A percentile compares a stretch with the other conserved stretches of the same genome.
Evolutionary conservation across 2,888 invertebrate genomes (phyloP).

Genomic region (Adineta ricciae): DNA sequence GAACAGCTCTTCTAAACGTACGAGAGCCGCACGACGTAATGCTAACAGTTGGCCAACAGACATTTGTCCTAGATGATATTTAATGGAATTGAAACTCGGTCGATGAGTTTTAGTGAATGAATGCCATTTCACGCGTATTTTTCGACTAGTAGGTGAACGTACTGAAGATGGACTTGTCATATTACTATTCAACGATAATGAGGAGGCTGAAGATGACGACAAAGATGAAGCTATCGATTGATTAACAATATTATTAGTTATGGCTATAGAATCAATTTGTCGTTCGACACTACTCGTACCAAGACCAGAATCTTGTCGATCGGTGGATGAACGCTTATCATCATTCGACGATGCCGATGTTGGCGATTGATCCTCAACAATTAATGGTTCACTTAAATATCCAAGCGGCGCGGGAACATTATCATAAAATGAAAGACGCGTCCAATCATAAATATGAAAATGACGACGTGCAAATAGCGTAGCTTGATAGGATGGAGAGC

Average conservation of each 20-base stretch:
- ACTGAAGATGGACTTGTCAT: neutral
- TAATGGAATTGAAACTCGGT: slow-evolving; percentile 22
- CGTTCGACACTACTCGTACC: slow-evolving; percentile 10
- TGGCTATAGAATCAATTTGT: neutral
- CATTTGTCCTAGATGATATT: slow-evolving; percentile 31
- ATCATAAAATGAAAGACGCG: slow-evolving; percentile 7
- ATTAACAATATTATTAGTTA: neutral
- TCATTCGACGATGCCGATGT: neutral
- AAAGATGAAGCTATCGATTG: neutral
- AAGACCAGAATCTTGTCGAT: slow-evolving; percentile 6
- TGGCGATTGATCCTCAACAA: neutral
- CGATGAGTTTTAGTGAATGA: slow-evolving; percentile 16
- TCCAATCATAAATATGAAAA: slow-evolving; percentile 13
- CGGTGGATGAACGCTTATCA: neutral
- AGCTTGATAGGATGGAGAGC: neutral
- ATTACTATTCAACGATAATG: neutral
- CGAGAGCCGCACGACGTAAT: slow-evolving; percentile 24
- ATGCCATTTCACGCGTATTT: slow-evolving; percentile 6
- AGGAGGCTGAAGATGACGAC: neutral
- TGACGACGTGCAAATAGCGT: neutral
- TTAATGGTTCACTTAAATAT: slow-evolving; percentile 2
- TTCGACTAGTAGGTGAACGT: neutral
- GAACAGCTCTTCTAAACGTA: slow-evolving; percentile 25
- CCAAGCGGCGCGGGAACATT: neutral
- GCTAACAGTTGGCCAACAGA: slow-evolving; percentile 30